Percentiles rank a stretch among this genome's conserved stretches.
Evolutionary conservation across 2,888 invertebrate genomes (phyloP).

Genomic region (Drosophila merina): DNA sequence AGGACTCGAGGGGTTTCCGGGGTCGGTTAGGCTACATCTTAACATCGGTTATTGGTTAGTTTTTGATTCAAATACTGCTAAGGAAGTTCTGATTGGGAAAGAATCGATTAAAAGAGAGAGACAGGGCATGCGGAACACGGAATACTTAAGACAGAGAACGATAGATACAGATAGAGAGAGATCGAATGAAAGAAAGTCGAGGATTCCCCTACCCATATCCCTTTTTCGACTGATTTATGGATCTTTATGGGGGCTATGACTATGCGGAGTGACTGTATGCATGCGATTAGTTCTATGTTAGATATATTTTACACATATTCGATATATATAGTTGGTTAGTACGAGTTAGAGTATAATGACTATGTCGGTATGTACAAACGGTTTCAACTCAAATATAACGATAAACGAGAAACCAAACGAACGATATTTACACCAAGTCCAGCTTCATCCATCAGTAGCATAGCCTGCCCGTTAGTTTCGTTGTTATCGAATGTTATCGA

Average conservation of each 20-base stretch:
- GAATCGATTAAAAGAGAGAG: constrained; percentile 9
- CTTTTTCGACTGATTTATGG: constrained; percentile 3
- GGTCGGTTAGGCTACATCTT: constrained; percentile 16
- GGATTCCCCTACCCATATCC: constrained; percentile 6
- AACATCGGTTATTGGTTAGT: constrained; percentile 9
- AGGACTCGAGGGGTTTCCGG: not conserved
- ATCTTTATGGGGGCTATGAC: constrained; percentile 2
- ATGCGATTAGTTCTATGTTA: constrained; percentile 47
- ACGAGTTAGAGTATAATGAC: constrained; percentile 20
- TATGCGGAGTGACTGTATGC: constrained; percentile 56
- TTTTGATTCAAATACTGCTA: not conserved
- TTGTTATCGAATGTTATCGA: constrained; percentile 43
- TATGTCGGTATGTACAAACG: constrained; percentile 39
- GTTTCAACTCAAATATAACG: constrained; percentile 24
- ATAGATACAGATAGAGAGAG: constrained; percentile 5
- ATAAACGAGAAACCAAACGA: constrained; percentile 53
- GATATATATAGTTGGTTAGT: constrained; percentile 23
- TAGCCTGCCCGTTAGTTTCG: constrained; percentile 87
- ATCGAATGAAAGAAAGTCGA: not conserved
- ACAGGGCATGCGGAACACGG: constrained; percentile 50
- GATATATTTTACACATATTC: constrained; percentile 4
- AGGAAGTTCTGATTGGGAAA: not conserved
- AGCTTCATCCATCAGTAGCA: constrained; percentile 96
- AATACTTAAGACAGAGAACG: constrained; percentile 26
- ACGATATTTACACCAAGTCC: constrained; percentile 94